These are phyloP conservation scores for Ctenopoma multispine DNA, from an alignment of 2,797 vertebrate species.

Conservation along the genomic window DNA sequence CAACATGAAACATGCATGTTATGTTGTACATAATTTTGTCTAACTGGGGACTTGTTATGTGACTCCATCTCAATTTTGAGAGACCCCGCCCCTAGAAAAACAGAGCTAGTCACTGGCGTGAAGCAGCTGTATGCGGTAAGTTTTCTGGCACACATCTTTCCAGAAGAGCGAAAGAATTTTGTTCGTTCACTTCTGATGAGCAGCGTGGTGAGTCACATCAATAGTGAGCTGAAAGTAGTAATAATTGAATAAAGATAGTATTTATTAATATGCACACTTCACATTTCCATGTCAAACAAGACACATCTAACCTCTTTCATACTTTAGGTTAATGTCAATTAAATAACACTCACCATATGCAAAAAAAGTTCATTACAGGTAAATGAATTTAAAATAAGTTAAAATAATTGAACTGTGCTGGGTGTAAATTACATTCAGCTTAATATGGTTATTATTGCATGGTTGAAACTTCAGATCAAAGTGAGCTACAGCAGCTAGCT, in stretches of 20 bases:
- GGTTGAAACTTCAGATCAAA: conserved; percentile 59
- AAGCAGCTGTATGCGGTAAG: conserved; percentile 17
- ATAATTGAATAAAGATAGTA: background rate
- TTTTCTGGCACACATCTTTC: conserved; percentile 8
- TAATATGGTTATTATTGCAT: conserved; percentile 42
- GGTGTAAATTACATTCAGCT: conserved; percentile 27
- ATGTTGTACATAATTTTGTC: conserved; percentile 52
- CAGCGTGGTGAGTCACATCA: background rate
- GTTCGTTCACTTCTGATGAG: conserved; percentile 11
- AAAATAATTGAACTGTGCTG: conserved; percentile 11
- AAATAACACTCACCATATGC: conserved; percentile 2
- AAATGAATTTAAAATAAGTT: too few relatives aligned
- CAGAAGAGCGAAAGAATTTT: conserved; percentile 16
- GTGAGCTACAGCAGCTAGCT: conserved; percentile 41
- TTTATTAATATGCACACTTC: background rate
- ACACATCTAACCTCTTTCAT: conserved; percentile 9
- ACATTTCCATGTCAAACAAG: background rate
- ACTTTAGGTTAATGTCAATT: background rate
- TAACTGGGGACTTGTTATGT: conserved; percentile 34
- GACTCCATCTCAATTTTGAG: conserved; percentile 38
- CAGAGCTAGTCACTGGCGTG: conserved; percentile 43
- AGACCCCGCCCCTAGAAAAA: conserved; percentile 31
- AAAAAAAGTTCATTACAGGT: conserved; percentile 17
- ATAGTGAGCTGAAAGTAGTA: background rate
- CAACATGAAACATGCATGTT: conserved; percentile 62